Base-by-base conservation (phyloP, 2,113 vertebrate genomes). In the Pao palembangensis region DNA sequence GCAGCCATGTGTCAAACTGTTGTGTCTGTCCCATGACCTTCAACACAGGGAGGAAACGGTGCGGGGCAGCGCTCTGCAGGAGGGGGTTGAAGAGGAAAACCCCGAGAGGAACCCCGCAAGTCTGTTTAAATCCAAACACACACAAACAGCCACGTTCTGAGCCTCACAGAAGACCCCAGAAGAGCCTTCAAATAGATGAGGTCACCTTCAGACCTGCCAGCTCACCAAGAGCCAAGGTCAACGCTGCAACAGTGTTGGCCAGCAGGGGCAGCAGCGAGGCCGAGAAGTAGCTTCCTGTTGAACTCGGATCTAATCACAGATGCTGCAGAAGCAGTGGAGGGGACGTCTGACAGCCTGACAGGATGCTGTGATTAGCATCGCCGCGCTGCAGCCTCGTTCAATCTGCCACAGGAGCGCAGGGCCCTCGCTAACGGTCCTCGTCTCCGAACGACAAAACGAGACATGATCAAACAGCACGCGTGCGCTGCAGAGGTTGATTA, bases 171-270 rank as follows among this genome's bases (percentile, higher is more conserved):
- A n/a, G n/a, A n/a, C n/a, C n/a, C n/a, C n/a, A n/a, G n/a, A n/a
- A n/a, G n/a, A n/a, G n/a, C n/a, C n/a, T n/a, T n/a, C n/a, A 85
- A 88, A 87, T 83, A 87, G 80, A 66, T n/a, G 49, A 12, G 78
- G 73, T 83, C 78, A 74, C 73, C 73, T 62, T 77, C 67, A 77
- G 79, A 72, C 51, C 58, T n/a, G 41, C 58, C 52, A 55, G 55
- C 47, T 34, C 76, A 64, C 51, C 66, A 74, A 1, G 13, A 81
- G 77, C 66, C 71, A 84, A 89, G 82, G 80, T 70, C 76, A 75
- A 5, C 0, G 6, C 55, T 55, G 50, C 20, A 42, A 72, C 67
- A 42, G 52, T 21, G 61, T 80, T 71, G 73, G 69, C 65, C 60
- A 18, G 1, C 43, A 55, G 42, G 46, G 1, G 50, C 69, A 58